These are phyloP conservation scores for Conus betulinus DNA, from an alignment of 1,140 invertebrate species.

Conservation along the genomic window DNA sequence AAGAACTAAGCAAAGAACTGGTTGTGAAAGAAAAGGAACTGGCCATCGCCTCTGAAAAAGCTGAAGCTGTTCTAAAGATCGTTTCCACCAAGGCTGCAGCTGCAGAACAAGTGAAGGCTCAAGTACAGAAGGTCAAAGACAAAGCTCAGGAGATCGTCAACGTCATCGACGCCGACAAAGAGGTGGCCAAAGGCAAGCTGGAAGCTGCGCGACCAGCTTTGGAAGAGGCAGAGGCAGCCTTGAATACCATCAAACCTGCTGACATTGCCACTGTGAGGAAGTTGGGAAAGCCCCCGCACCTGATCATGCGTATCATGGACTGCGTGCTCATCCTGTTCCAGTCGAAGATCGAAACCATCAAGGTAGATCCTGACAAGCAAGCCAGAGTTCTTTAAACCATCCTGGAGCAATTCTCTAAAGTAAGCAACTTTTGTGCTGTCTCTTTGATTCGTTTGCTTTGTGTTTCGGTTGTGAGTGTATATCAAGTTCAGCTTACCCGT, in stretches of 20 bases:
- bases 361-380: conserved; percentile 86
- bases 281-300: conserved; percentile 93
- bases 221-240: conserved; percentile 93
- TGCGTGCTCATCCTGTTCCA: conserved; percentile 95
- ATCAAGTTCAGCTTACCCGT: background rate
- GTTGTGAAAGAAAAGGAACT: conserved; percentile 95
- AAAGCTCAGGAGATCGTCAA: conserved; percentile 88
- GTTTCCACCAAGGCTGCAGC: conserved; percentile 87
- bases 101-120: conserved; percentile 95
- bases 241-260: conserved; percentile 94
- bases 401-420: conserved; percentile 36
- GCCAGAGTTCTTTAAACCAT: conserved; percentile 32
- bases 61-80: conserved; percentile 83
- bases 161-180: conserved; percentile 92
- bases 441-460: background rate
- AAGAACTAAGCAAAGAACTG: conserved; percentile 92
- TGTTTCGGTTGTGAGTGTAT: background rate
- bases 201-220: conserved; percentile 94
- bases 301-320: conserved; percentile 99
- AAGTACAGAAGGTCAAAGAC: conserved; percentile 95
- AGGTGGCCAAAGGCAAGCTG: conserved; percentile 90
- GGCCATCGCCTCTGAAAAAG: conserved; percentile 86
- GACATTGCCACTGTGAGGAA: conserved; percentile 94
- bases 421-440: background rate
- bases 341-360: conserved; percentile 86